Evolutionary conservation across 2,888 invertebrate genomes (phyloP).

Genomic region (Adelognathus sp.): DNA sequence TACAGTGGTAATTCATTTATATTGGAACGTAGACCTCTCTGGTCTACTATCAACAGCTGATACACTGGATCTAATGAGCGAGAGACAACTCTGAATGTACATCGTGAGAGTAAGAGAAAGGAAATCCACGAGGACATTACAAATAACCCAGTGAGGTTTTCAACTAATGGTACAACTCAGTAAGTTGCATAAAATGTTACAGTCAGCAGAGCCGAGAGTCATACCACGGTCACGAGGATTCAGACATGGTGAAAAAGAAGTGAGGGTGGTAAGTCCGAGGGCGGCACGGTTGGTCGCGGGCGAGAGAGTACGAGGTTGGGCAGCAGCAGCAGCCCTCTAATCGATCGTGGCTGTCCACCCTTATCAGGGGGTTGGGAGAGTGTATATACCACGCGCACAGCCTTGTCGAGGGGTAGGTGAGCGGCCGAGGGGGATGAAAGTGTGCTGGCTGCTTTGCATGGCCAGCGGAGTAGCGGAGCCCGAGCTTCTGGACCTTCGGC

Average conservation of each 20-base stretch:
- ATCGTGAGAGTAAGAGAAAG: no score
- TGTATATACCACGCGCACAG: constrained; percentile 50
- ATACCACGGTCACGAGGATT: no score
- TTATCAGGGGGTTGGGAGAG: constrained; percentile 78
- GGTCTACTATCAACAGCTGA: no score
- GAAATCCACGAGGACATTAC: no score
- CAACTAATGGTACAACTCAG: no score
- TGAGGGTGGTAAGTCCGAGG: constrained; percentile 63
- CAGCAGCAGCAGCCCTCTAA: constrained; percentile 80
- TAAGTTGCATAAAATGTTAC: no score
- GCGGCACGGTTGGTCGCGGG: constrained; percentile 62
- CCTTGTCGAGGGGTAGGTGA: constrained; percentile 2
- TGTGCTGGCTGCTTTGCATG: constrained; percentile 62
- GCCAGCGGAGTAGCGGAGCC: constrained; percentile 63
- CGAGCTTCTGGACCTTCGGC: constrained; percentile 52
- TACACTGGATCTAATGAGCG: no score
- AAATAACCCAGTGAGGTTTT: no score
- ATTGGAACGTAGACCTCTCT: no score
- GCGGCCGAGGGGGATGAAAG: constrained; percentile 43
- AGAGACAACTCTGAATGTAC: no score
- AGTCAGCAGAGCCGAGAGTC: no score
- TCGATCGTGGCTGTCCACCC: constrained; percentile 82
- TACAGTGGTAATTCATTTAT: no score
- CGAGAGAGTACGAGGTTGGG: constrained; percentile 69
- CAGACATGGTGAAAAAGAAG: constrained; percentile 50